These are phyloP conservation scores for Agraylea sexmaculata DNA, from an alignment of 1,140 invertebrate species.

Conservation along the genomic window DNA sequence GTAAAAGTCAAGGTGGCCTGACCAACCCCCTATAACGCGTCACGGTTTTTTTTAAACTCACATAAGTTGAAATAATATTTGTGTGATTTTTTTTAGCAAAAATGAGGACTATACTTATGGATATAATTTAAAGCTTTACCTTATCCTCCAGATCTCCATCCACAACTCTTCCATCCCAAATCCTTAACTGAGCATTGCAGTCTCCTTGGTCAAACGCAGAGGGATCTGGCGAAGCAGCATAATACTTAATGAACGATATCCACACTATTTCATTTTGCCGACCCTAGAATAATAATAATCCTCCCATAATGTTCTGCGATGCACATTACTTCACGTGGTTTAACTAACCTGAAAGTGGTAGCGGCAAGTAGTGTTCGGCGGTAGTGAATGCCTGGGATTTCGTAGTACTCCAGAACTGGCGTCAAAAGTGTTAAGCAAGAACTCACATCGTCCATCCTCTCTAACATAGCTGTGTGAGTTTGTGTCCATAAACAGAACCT, in stretches of 20 bases:
- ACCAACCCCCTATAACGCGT: too few relatives aligned
- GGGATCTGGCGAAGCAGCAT: slow-evolving; percentile 52
- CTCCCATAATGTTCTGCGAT: too few relatives aligned
- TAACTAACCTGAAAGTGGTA: slow-evolving; percentile 56
- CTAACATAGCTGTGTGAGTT: slow-evolving; percentile 61
- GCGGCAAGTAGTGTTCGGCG: slow-evolving; percentile 67
- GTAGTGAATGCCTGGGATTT: slow-evolving; percentile 62
- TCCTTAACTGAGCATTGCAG: slow-evolving; percentile 59
- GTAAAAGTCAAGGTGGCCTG: too few relatives aligned
- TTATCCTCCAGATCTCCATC: slow-evolving; percentile 36
- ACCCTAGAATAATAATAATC: slow-evolving; percentile 38
- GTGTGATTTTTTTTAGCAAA: too few relatives aligned
- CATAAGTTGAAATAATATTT: too few relatives aligned
- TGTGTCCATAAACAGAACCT: slow-evolving; percentile 63
- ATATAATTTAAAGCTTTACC: slow-evolving; percentile 24
- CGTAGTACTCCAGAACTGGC: slow-evolving; percentile 57
- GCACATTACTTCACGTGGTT: too few relatives aligned
- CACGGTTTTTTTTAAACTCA: too few relatives aligned
- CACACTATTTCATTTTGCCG: slow-evolving; percentile 65
- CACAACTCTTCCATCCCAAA: slow-evolving; percentile 57
- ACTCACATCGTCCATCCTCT: slow-evolving; percentile 60
- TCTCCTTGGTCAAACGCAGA: slow-evolving; percentile 52
- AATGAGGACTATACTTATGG: too few relatives aligned
- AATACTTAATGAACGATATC: slow-evolving; percentile 74
- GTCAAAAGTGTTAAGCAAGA: slow-evolving; percentile 62